Conservation (phyloP, 2,113 vertebrate genomes). For the cattle (Bos taurus) region DNA sequence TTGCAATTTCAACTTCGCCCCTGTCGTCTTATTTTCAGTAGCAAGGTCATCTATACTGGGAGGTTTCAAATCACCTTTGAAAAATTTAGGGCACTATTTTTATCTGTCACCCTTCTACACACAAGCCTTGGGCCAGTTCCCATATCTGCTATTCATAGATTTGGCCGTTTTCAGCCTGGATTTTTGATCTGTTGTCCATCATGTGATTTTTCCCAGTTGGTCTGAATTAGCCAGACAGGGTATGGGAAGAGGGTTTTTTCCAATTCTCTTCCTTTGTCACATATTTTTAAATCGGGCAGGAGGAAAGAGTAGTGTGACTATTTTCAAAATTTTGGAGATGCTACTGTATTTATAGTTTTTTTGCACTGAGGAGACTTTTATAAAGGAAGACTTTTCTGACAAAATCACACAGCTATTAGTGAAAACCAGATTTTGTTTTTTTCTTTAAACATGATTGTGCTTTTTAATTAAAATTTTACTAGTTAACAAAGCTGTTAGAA, state of each 20-base stretch:
- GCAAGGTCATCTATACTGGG: slow-evolving; percentile 74
- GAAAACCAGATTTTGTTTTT: background rate
- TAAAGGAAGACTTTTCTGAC: background rate
- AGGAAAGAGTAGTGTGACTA: background rate
- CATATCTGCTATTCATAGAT: slow-evolving; percentile 62
- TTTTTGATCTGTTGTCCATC: slow-evolving; percentile 61
- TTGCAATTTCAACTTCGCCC: slow-evolving; percentile 61
- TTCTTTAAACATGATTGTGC: slow-evolving; percentile 8
- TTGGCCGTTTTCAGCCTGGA: slow-evolving; percentile 50
- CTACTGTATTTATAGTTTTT: background rate
- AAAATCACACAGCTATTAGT: background rate
- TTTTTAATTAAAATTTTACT: background rate
- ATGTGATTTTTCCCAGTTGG: slow-evolving; percentile 66
- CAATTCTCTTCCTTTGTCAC: slow-evolving; percentile 47
- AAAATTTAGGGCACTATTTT: slow-evolving; percentile 77
- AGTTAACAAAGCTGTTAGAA: background rate
- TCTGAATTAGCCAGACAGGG: slow-evolving; percentile 63
- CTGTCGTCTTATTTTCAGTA: slow-evolving; percentile 75
- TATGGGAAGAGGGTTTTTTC: slow-evolving; percentile 65
- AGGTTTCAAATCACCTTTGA: slow-evolving; percentile 69
- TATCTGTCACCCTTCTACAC: slow-evolving; percentile 44
- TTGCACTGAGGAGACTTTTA: background rate
- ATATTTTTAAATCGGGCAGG: slow-evolving; percentile 56
- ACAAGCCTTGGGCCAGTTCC: slow-evolving; percentile 51
- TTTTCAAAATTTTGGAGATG: slow-evolving; percentile 12